phyloP scores from a whole-genome alignment of 2,888 invertebrate species.

The Spicauda simplicius region DNA sequence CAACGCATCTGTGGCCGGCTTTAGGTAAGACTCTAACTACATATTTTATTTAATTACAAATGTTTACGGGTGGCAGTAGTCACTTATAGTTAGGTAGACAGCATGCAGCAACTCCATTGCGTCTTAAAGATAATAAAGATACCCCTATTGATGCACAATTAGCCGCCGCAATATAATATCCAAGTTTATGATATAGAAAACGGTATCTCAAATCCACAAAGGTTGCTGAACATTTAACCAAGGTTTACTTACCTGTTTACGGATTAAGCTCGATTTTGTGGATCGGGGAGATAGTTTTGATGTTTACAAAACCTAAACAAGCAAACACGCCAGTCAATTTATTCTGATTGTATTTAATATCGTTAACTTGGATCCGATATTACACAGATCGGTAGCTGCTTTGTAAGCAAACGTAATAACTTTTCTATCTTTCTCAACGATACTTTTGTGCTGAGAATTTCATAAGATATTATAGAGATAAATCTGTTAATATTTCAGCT shows the following conservation, averaged over 20 bases:
- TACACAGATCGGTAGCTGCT: conserved; percentile 21
- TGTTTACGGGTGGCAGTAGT: too few species aligned
- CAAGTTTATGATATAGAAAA: not conserved
- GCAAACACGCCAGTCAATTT: conserved; percentile 32
- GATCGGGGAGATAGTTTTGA: conserved; percentile 25
- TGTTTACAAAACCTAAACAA: conserved; percentile 36
- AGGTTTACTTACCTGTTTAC: conserved; percentile 31
- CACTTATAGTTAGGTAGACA: too few species aligned
- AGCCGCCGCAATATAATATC: not conserved
- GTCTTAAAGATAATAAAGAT: not conserved
- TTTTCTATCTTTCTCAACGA: not conserved
- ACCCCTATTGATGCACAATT: too few species aligned
- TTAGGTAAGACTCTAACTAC: too few species aligned
- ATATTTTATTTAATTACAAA: too few species aligned
- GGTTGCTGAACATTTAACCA: conserved; percentile 24
- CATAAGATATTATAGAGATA: not conserved
- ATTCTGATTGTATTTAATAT: conserved; percentile 34
- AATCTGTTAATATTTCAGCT: too few species aligned
- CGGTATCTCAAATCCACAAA: conserved; percentile 16
- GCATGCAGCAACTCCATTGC: too few species aligned
- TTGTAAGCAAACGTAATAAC: conserved; percentile 17
- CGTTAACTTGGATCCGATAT: conserved; percentile 28
- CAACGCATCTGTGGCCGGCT: too few species aligned
- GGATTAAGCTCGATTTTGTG: conserved; percentile 28
- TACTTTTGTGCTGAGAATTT: not conserved